Evolutionary conservation across 2,888 invertebrate genomes (phyloP), one percentile per base, ranked within the genome.

Genomic region (Arrhopalites spinosus): DNA sequence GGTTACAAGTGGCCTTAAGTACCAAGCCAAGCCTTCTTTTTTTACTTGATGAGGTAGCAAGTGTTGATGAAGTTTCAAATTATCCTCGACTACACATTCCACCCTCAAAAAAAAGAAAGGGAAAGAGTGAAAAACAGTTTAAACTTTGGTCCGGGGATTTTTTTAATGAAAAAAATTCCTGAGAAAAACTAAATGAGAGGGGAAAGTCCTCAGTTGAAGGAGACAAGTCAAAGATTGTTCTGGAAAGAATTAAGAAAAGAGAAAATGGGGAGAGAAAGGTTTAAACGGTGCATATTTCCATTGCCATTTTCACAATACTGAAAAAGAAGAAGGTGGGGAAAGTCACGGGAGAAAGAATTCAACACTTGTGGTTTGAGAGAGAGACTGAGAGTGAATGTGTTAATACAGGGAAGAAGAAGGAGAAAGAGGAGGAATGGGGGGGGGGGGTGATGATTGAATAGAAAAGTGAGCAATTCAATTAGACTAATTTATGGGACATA

Each of bases 401-500:
- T 7, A 36, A 11, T 59, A 59, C 17, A 23, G 23, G 7, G 17
- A 13, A 23, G 23, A 23, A 7, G 17, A 59, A 23, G 20, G 59
- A 50, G 20, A 45, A 15, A 13, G 53, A 53, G 53, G 53, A 53
- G 53, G 8, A 53, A n/a, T 13, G n/a, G 3, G 3, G 45, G 67
- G 29, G 30, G 69, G 69, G 1, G 50, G 20, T 43, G 73, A 56
- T 77, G 77, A 78, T 78, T 78, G 78, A 78, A 78, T 76, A 78
- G 73, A 73, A 75, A 74, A 75, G 75, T 75, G 73, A 76, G 73
- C 76, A 78, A 78, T 78, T 78, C 78, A 76, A 76, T 76, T 76
- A 76, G 72, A 36, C 71, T 66, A 66, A 76, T 66, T 76, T 76
- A 76, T 76, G 76, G 63, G 64, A 72, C 76, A 72, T 76, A 71